Evolutionary conservation across 2,113 vertebrate genomes (phyloP).

Genomic region (Phoxinus phoxinus): DNA sequence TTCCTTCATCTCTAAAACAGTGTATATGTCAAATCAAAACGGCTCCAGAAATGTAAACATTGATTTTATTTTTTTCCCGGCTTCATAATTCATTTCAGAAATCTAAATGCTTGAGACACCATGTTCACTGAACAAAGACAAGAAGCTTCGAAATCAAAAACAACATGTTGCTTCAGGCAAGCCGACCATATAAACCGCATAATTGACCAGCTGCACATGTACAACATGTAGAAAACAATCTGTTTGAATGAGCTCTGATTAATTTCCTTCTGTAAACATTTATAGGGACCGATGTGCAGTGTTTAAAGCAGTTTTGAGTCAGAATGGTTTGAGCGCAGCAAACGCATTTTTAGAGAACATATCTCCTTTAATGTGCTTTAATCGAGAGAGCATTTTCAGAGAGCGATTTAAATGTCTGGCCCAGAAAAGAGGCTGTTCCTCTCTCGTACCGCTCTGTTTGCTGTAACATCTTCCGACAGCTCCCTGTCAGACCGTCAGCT

Average conservation of each 20-base stretch:
- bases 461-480: slow-evolving; percentile 42
- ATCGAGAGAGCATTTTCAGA: background rate
- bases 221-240: background rate
- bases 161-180: slow-evolving; percentile 26
- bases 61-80: background rate
- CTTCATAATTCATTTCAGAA: background rate
- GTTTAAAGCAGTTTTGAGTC: background rate
- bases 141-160: slow-evolving; percentile 5
- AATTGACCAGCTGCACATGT: slow-evolving; percentile 18
- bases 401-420: slow-evolving; percentile 1
- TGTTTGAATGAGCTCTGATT: background rate
- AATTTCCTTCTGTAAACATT: background rate
- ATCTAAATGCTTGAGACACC: background rate
- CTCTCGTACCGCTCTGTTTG: background rate
- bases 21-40: background rate
- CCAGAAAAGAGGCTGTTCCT: slow-evolving; percentile 18
- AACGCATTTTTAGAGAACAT: slow-evolving; percentile 1
- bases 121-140: background rate
- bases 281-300: background rate
- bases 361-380: background rate
- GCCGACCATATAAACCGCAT: background rate
- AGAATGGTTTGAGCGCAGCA: slow-evolving; percentile 11
- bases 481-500: slow-evolving; percentile 34
- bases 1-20: background rate
- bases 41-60: background rate